Base-by-base conservation (phyloP, 2,113 vertebrate species). In the Elanus axillaris region DNA sequence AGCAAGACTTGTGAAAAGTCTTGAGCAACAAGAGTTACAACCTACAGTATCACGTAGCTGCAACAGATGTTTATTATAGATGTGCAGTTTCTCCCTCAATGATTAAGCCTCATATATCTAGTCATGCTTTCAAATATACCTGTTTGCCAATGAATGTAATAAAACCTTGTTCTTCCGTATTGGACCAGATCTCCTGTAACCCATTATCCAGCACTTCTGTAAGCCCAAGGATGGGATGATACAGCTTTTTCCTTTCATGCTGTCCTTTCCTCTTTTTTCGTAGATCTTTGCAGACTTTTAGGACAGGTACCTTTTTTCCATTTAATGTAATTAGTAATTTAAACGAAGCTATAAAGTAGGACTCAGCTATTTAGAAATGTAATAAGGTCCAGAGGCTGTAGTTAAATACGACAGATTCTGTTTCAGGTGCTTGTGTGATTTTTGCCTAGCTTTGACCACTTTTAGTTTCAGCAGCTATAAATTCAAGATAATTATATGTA, bases 21-120 rank as follows among this genome's bases (percentile, higher is more conserved):
- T 97, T 90, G 90, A 91, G 88, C 83, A 96, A 91, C 22, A 0
- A 4, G 31, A 80, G 50, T 90, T 91, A 16, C 84, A 76, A 1
- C 55, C 62, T 58, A 4, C 27, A 52, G 72, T 13, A 72, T 93
- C 73, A 55, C 3, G 2, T 53, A 66, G 69, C 34, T 74, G 83
- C 13, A 45, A 23, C 29, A 53, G 23, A 5, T 43, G 9, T 58
- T 90, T 90, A 74, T 84, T 67, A 52, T 7, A 66, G 77, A 81
- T 60, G 53, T 16, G 1, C 79, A 66, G 64, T 58, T 90, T 81
- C 63, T 77, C 43, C 48, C 18, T 69, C 53, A 31, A 0, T 45
- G 11, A 60, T 73, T 77, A 90, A 93, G 11, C 73, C 34, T 82
- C 32, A 0, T 23, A 5, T 68, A 4, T 59, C 62, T 32, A 5